Conservation (phyloP, 2,797 vertebrate genomes). For the Phalanger gymnotis region DNA sequence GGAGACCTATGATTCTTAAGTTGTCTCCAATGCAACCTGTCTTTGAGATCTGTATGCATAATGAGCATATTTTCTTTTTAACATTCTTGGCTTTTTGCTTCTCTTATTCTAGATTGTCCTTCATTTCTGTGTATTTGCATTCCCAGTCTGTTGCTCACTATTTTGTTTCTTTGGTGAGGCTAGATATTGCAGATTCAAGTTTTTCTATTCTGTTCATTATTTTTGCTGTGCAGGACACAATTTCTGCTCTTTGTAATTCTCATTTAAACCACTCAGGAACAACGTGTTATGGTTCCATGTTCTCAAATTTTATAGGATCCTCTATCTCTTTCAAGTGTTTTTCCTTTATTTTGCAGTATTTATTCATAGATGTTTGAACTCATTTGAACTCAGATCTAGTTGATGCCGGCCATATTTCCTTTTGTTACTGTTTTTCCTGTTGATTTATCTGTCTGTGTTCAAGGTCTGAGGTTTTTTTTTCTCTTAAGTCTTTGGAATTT, state of each 20-base stretch:
- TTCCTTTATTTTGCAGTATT: neutral
- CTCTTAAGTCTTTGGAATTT: neutral
- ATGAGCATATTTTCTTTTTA: neutral
- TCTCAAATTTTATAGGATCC: neutral
- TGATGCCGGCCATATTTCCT: neutral
- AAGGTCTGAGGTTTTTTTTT: neutral
- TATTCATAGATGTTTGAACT: neutral
- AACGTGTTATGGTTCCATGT: neutral
- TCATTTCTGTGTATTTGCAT: neutral
- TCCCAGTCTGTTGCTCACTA: neutral
- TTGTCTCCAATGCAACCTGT: neutral
- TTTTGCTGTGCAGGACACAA: neutral
- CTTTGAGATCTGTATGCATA: neutral
- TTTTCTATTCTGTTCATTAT: neutral
- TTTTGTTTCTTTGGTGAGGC: neutral
- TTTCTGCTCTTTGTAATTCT: neutral
- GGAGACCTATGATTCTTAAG: neutral
- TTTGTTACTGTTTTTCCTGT: neutral
- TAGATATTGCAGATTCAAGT: neutral
- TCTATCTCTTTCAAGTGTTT: neutral
- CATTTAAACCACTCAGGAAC: neutral
- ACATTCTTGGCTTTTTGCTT: neutral
- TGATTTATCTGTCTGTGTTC: neutral
- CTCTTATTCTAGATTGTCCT: neutral
- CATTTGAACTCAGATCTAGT: neutral